Evolutionary conservation across 2,888 invertebrate genomes (phyloP).

Genomic region (Trissolcus japonicus): DNA sequence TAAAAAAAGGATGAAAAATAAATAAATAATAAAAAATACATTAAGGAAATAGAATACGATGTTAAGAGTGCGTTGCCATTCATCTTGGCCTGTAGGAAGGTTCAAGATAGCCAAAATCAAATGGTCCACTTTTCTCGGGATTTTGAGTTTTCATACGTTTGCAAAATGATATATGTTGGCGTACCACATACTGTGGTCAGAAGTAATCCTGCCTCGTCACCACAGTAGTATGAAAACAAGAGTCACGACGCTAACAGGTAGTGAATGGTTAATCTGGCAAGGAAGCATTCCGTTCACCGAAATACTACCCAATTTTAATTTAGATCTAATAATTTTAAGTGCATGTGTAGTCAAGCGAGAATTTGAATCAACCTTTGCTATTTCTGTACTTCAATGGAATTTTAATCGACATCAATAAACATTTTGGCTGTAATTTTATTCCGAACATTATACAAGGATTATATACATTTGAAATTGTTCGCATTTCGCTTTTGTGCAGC

Average conservation of each 20-base stretch:
- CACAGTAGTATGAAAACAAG: conserved; percentile 44
- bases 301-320: conserved; percentile 48
- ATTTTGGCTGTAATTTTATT: neutral
- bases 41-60: conserved; percentile 22
- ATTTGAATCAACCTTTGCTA: conserved; percentile 3
- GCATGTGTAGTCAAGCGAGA: conserved; percentile 21
- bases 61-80: conserved; percentile 26
- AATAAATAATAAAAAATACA: conserved; percentile 13
- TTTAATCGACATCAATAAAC: too few relatives aligned
- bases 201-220: conserved; percentile 41
- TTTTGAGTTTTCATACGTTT: conserved; percentile 30
- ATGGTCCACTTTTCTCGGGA: conserved; percentile 45
- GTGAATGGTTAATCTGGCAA: conserved; percentile 47
- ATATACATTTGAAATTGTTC: too few relatives aligned
- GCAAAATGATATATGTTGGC: conserved; percentile 49
- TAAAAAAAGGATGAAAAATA: neutral
- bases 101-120: conserved; percentile 50
- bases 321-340: conserved; percentile 22
- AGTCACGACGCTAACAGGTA: conserved; percentile 32
- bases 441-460: too few relatives aligned
- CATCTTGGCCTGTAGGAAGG: conserved; percentile 45
- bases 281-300: conserved; percentile 35
- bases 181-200: conserved; percentile 49
- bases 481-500: too few relatives aligned
- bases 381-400: too few relatives aligned